These are phyloP conservation scores for Bimastos eiseni DNA, from an alignment of 2,888 invertebrate species.

Conservation along the genomic window DNA sequence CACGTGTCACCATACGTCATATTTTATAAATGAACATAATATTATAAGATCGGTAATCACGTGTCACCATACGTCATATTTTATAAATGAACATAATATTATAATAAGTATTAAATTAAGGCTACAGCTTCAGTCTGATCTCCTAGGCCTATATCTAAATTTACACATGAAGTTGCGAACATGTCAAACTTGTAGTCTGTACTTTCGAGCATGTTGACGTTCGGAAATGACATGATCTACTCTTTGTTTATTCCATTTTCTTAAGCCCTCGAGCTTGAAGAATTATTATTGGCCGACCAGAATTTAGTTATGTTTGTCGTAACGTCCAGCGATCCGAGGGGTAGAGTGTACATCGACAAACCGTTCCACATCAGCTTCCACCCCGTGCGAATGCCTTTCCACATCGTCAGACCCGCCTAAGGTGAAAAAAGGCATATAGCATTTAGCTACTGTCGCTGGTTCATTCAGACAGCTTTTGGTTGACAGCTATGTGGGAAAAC, in stretches of 20 bases:
- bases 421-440: neutral
- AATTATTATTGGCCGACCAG: neutral
- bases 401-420: conserved; percentile 1
- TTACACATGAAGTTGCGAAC: neutral
- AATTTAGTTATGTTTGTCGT: neutral
- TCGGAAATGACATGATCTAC: no score
- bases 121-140: neutral
- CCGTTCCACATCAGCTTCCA: conserved; percentile 17
- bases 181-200: neutral
- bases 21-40: no score
- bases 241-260: neutral
- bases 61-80: no score
- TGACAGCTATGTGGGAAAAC: no score
- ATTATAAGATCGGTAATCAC: no score
- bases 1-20: no score
- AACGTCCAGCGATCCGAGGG: neutral
- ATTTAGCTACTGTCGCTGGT: no score
- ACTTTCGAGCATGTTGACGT: no score
- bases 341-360: neutral
- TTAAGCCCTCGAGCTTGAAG: neutral
- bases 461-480: no score
- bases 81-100: no score
- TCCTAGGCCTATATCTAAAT: neutral
- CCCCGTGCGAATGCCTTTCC: conserved; percentile 1
- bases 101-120: no score